A percentile compares a stretch with the other conserved stretches of the same genome.
These are phyloP conservation scores for Eupithecia inturbata DNA, from an alignment of 2,888 invertebrate genomes.

Conservation along the genomic window DNA sequence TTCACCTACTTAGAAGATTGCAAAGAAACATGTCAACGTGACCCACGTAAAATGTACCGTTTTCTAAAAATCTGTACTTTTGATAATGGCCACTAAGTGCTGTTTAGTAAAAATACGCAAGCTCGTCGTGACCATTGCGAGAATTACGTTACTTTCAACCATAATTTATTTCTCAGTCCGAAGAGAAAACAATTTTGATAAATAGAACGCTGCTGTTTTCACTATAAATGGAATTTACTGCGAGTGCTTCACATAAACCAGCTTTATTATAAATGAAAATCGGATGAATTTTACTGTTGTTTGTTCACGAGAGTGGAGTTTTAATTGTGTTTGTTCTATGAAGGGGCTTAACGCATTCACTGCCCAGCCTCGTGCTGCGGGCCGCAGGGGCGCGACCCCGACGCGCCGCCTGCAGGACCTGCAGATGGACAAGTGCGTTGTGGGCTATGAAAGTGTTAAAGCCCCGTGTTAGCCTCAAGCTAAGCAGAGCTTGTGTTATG, in stretches of 20 bases:
- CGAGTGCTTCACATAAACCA: conserved; percentile 41
- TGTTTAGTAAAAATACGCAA: conserved; percentile 29
- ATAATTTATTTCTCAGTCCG: conserved; percentile 34
- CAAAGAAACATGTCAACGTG: conserved; percentile 9
- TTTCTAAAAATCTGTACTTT: conserved; percentile 7
- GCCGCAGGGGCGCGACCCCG: too few relatives aligned
- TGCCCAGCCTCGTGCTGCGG: too few relatives aligned
- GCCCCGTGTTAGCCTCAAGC: too few relatives aligned
- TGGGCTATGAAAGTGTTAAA: too few relatives aligned
- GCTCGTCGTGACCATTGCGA: conserved; percentile 35
- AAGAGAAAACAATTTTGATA: conserved; percentile 44
- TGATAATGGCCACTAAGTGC: conserved; percentile 13
- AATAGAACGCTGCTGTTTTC: conserved; percentile 40
- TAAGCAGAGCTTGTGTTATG: too few relatives aligned
- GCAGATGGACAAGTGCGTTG: too few relatives aligned
- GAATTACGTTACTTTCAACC: conserved; percentile 38
- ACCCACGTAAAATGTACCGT: conserved; percentile 2
- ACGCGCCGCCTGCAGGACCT: too few relatives aligned
- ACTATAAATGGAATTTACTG: conserved; percentile 41
- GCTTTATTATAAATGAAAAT: conserved; percentile 34
- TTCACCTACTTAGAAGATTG: neutral
- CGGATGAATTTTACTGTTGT: conserved; percentile 19
- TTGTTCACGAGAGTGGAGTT: neutral
- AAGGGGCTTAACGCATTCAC: too few relatives aligned
- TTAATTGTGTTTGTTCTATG: neutral